Evolutionary conservation across 2,797 vertebrate genomes (phyloP).

Genomic region (Apodemus agrarius): DNA sequence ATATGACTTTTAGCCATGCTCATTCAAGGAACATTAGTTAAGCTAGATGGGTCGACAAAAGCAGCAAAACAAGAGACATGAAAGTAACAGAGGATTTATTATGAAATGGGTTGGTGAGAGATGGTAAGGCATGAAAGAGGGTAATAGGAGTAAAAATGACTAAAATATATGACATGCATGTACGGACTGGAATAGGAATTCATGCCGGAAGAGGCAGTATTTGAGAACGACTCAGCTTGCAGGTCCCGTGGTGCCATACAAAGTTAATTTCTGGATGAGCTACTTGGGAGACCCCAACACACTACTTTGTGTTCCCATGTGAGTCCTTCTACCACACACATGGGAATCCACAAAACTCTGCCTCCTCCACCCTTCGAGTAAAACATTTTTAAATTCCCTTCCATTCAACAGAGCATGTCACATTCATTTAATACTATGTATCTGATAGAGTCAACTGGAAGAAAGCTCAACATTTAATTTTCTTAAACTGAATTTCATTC

Average conservation of each 20-base stretch:
- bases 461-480: slow-evolving; percentile 32
- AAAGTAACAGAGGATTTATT: background rate
- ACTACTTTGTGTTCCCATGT: background rate
- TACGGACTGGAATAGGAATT: background rate
- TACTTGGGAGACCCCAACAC: background rate
- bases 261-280: slow-evolving; percentile 12
- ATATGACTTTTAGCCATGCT: background rate
- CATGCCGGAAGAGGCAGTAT: background rate
- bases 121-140: background rate
- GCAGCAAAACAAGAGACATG: background rate
- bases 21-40: background rate
- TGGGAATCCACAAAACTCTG: background rate
- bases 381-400: background rate
- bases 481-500: slow-evolving; percentile 32
- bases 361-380: background rate
- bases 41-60: background rate
- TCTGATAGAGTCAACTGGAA: background rate
- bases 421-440: slow-evolving; percentile 1
- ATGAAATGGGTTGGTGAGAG: background rate
- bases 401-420: background rate
- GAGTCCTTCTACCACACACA: background rate
- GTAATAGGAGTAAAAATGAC: background rate
- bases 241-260: background rate
- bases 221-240: background rate
- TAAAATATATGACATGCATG: background rate